Evolutionary conservation across 2,113 vertebrate species (phyloP).

Genomic region (Romanogobio albipinnatus): DNA sequence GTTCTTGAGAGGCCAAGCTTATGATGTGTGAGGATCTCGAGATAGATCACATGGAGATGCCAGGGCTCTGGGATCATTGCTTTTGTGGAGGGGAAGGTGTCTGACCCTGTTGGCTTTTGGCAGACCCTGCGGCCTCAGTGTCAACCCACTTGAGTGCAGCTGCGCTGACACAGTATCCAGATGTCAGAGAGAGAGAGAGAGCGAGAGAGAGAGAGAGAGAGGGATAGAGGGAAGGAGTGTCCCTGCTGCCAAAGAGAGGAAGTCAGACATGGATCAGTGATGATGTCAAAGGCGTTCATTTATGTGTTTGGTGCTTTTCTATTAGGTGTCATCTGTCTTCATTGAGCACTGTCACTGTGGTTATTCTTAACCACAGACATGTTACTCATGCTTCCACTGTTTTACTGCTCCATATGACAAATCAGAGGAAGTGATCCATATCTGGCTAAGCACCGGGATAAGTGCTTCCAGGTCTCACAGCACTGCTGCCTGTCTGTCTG

Average conservation of each 20-base stretch:
- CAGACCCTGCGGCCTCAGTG: slow-evolving; percentile 59
- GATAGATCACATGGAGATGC: slow-evolving; percentile 49
- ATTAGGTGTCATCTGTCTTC: slow-evolving; percentile 55
- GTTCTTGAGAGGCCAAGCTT: slow-evolving; percentile 28
- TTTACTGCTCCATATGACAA: slow-evolving; percentile 71
- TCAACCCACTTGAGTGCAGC: slow-evolving; percentile 62
- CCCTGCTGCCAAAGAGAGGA: slow-evolving; percentile 4
- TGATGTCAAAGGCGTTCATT: slow-evolving; percentile 14
- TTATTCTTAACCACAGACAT: slow-evolving; percentile 33
- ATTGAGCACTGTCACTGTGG: slow-evolving; percentile 46
- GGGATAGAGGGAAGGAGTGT: neutral
- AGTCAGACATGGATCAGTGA: slow-evolving; percentile 38
- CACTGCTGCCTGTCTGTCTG: slow-evolving; percentile 51
- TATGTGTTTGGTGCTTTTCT: slow-evolving; percentile 27
- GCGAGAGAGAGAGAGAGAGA: neutral
- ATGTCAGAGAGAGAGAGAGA: slow-evolving; percentile 56
- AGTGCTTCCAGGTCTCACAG: slow-evolving; percentile 68
- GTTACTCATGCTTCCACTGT: slow-evolving; percentile 33
- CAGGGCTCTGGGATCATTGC: slow-evolving; percentile 55
- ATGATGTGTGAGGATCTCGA: slow-evolving; percentile 39
- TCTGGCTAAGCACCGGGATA: slow-evolving; percentile 60
- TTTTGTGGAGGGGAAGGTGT: slow-evolving; percentile 60
- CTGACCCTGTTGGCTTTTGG: slow-evolving; percentile 65
- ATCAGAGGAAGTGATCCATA: slow-evolving; percentile 75
- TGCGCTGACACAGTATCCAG: slow-evolving; percentile 66